Percentiles rank a stretch among this genome's conserved stretches.
Conservation (phyloP, 2,797 vertebrate species). For the Coccyzus lansbergi region DNA sequence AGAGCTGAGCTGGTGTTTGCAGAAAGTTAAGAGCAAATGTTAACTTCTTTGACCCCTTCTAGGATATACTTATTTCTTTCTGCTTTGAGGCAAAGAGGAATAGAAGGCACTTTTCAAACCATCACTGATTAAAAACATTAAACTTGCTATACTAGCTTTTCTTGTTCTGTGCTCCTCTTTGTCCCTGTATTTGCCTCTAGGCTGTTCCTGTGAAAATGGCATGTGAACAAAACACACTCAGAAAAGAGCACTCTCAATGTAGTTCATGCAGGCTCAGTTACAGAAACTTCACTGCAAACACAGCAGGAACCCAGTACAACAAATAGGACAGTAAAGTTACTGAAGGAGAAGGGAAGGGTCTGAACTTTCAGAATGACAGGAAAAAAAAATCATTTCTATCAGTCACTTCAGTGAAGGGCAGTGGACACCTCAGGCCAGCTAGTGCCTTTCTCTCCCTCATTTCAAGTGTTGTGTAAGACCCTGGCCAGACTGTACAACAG, state of each 20-base stretch:
- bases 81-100: background rate
- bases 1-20: background rate
- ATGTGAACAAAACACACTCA: background rate
- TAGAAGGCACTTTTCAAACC: background rate
- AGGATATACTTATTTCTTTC: background rate
- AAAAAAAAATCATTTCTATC: background rate
- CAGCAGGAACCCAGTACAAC: background rate
- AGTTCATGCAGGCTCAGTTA: background rate
- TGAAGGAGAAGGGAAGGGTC: background rate
- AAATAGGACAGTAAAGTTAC: background rate
- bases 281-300: background rate
- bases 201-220: background rate
- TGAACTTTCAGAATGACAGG: background rate
- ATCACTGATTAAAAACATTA: background rate
- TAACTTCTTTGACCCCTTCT: background rate
- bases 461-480: rapidly evolving
- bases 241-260: background rate
- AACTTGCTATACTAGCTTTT: constrained; percentile 21
- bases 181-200: background rate
- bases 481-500: background rate
- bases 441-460: background rate
- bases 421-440: background rate
- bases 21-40: background rate
- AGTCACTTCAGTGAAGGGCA: background rate
- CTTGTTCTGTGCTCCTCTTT: background rate